Base-by-base conservation (phyloP, 2,888 invertebrate genomes). In the Monochamus alternatus region DNA sequence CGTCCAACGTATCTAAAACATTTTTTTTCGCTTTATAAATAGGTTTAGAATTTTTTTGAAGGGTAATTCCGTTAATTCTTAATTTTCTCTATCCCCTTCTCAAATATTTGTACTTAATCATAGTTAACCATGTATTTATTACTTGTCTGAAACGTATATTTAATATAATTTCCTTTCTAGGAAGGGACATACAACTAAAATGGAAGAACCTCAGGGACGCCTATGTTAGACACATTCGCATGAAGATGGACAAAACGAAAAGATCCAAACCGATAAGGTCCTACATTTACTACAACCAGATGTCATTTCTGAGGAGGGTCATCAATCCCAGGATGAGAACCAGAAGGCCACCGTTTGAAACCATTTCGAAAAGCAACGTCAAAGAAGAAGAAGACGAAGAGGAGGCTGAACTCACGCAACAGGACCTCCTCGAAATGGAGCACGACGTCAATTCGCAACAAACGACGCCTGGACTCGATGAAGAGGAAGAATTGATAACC, bases 201-300 rank as follows among this genome's bases (percentile, higher is more conserved):
- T 60, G 60, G 60, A 60, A 60, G 60, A 60, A 60, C 60, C 60
- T 60, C 12, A 31, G 60, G 7, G 60, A 60, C 32, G 60, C 60
- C 12, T 60, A 32, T 32, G 60, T 60, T 0, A 9, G 60, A 10
- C 32, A 60, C n/a, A 60, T 60, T 3, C 31, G 60, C 8, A 31
- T 60, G 32, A 8, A 31, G 32, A 60, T 31, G 32, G 60, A 60
- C 31, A 60, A 10, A 12, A 9, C 60, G 9, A 38, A 30, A 12
- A 38, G 32, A 32, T 10, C 9, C 60, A 60, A 60, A 31, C 31
- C 60, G 5, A 31, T 60, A 9, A 31, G 38, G 7, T 32, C 60
- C 60, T 60, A 60, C 60, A 38, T 60, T 3, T 60, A 60, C 60
- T 9, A 31, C 31, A 32, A 10, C 5, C 60, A 60, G n/a, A 31